Evolutionary conservation across 1,140 invertebrate genomes (phyloP), one percentile per base, ranked within the genome.

Genomic region (Zaprionus lachaisei): DNA sequence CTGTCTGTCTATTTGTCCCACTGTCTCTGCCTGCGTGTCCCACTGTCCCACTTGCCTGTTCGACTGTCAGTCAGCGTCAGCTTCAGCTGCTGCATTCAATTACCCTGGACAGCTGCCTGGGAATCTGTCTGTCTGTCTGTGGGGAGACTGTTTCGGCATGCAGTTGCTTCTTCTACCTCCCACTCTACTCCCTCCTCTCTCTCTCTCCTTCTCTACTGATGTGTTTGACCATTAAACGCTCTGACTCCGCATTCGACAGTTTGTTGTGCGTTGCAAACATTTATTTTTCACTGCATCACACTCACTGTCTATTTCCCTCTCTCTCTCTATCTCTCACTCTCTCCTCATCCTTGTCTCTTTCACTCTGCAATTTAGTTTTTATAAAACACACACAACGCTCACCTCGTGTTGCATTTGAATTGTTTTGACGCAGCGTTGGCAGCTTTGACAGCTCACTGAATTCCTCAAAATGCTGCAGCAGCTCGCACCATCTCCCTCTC

Each of bases 31-130:
- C 38, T 69, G 68, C 72, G 66, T 62, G 66, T 68, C 61, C 28
- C 9, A 34, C 31, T 41, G 26, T 55, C 22, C 54, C 22, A 49
- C 54, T 31, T 47, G 38, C 38, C 38, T n/a, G 17, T 44, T 49
- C 17, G 56, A 12, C 54, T 61, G 51, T 26, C 58, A 57, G 66
- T 71, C 67, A 44, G 60, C 68, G 69, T 57, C 70, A 77, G 54
- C 65, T 80, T 68, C 78, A 80, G 78, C 73, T 80, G 81, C 76
- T 86, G 83, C 83, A 85, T 85, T 85, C 83, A 85, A 85, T 86
- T 85, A 85, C 62, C 57, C 55, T 61, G 41, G 65, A 62, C 60
- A 66, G 49, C 22, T 63, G 64, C 5, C 17, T 24, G 47, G 47
- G 11, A 14, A 22, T 22, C 20, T 51, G 20, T 5, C 47, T 22